Conservation (phyloP, 2,888 invertebrate species). For the Timandra comae region DNA sequence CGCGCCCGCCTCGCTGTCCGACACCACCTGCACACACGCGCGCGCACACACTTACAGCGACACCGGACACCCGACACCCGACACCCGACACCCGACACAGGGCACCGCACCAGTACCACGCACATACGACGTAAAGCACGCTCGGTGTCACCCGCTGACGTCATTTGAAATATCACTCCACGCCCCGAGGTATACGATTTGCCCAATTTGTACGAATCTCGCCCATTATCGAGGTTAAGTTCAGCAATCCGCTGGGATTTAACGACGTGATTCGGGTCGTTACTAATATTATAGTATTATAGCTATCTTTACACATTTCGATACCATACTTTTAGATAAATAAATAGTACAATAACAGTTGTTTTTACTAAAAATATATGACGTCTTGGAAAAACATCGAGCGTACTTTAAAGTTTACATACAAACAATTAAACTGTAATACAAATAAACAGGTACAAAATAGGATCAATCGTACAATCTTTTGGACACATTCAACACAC, state of each 20-base stretch:
- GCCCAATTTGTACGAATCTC: constrained; percentile 13
- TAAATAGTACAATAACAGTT: too few species aligned
- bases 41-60: constrained; percentile 4
- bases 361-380: too few species aligned
- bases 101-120: too few species aligned
- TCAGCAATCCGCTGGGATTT: constrained; percentile 9
- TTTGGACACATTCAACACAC: too few species aligned
- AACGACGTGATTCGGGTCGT: constrained; percentile 1
- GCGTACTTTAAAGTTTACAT: too few species aligned
- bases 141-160: constrained; percentile 19
- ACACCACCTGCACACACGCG: constrained; percentile 58
- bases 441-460: too few species aligned
- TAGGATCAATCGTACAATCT: too few species aligned
- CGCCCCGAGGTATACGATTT: constrained; percentile 17
- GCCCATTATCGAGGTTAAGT: constrained; percentile 15
- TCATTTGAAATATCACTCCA: constrained; percentile 18
- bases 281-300: too few species aligned
- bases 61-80: constrained; percentile 3
- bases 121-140: constrained; percentile 6
- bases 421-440: too few species aligned
- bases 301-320: too few species aligned
- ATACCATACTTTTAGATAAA: background rate
- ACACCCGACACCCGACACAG: too few species aligned
- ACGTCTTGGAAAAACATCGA: too few species aligned
- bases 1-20: constrained; percentile 68